Conservation (phyloP, 2,113 vertebrate species). For the Eclectus roratus region DNA sequence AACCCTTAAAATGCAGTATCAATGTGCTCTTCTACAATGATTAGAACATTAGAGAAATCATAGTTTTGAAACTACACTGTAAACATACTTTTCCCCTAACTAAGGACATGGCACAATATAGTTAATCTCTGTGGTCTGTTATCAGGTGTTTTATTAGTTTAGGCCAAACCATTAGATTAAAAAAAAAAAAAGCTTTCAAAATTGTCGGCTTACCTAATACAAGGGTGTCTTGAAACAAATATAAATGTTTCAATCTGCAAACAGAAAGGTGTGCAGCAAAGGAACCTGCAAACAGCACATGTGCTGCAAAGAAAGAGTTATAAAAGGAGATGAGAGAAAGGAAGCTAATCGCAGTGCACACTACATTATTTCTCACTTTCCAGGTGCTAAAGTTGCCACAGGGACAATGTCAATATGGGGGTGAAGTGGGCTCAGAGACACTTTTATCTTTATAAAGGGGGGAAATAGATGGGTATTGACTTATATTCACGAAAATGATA, state of each 20-base stretch:
- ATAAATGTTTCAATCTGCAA: background rate
- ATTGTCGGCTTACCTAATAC: background rate
- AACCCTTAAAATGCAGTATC: background rate
- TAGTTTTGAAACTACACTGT: background rate
- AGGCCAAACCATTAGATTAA: background rate
- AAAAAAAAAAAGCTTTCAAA: background rate
- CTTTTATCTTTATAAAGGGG: background rate
- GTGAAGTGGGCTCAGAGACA: background rate
- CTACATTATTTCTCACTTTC: background rate
- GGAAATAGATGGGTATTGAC: background rate
- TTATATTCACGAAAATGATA: background rate
- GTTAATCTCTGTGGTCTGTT: background rate
- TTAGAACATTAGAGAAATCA: background rate
- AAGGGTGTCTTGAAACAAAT: background rate
- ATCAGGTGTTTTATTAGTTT: background rate
- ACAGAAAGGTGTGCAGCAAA: background rate
- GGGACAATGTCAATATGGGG: background rate
- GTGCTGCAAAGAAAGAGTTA: background rate
- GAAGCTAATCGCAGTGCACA: background rate
- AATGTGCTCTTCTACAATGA: background rate
- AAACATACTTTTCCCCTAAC: background rate
- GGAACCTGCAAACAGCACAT: background rate
- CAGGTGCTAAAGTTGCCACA: background rate
- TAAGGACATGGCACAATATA: background rate
- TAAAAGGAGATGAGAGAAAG: background rate